phyloP scores from a whole-genome alignment of 2,113 vertebrate genomes.

The Antidorcas marsupialis region DNA sequence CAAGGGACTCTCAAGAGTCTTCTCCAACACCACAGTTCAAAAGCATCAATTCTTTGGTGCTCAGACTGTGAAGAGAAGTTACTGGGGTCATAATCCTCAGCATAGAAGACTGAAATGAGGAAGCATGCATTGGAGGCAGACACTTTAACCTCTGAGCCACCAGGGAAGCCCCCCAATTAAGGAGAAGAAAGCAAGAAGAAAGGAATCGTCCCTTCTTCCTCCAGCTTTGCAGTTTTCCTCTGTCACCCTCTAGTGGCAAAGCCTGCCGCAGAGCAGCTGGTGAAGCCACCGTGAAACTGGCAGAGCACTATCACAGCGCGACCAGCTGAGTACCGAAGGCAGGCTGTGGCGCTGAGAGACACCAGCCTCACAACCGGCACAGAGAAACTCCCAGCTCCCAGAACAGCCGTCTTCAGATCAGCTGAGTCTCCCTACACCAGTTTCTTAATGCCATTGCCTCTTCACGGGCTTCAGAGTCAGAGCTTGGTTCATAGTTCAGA shows the following conservation, averaged over 20 bases:
- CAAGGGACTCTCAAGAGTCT: no score
- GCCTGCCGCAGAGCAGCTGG: background rate
- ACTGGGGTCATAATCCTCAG: background rate
- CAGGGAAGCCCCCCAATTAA: background rate
- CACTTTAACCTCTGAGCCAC: no score
- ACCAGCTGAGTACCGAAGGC: background rate
- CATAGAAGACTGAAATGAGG: no score
- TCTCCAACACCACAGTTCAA: no score
- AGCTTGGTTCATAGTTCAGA: background rate
- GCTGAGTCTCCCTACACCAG: background rate
- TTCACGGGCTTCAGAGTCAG: background rate
- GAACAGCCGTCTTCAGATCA: background rate
- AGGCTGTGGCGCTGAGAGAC: background rate
- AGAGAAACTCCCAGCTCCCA: background rate
- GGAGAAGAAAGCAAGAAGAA: background rate
- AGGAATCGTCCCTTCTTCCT: background rate
- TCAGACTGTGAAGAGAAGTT: background rate
- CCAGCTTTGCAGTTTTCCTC: background rate
- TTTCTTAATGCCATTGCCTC: background rate
- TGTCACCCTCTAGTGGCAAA: conserved; percentile 53
- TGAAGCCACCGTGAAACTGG: accelerated
- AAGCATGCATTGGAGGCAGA: no score
- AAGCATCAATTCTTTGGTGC: accelerated
- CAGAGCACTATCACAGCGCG: accelerated
- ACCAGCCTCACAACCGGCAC: accelerated